Base-by-base conservation (phyloP, 2,888 invertebrate genomes). In the Tenthredo livida region DNA sequence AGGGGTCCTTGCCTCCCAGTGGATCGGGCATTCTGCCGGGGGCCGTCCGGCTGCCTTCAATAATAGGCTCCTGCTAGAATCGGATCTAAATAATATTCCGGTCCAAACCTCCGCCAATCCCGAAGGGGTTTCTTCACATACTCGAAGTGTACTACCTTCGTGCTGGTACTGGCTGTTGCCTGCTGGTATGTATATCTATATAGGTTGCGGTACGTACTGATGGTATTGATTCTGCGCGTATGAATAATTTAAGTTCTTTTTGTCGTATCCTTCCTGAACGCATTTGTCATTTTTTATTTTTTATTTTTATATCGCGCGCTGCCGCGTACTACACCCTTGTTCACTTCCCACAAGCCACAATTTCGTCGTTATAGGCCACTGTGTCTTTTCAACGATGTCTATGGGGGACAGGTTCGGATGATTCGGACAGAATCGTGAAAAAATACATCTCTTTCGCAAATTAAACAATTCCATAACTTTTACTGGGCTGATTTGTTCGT, bases 21-120 rank as follows among this genome's bases (percentile, higher is more conserved):
- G 83, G 83, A 70, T 83, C 61, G 37, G 37, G 47, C 70, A 65
- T 65, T 29, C 50, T 25, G 83, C 43, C 65, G 83, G 10, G 21
- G 80, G 61, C 80, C 37, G 61, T 61, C 61, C 40, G 61, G 58
- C 33, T 83, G 33, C 83, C 67, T 67, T 50, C 83, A 47, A 83
- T 83, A 67, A 83, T 70, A 83, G 65, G 67, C 67, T 83, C 33
- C 67, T 70, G 70, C 17, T 83, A 70, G 83, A 83, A 70, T 83
- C 83, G 67, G 83, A 83, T 83, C 83, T 83, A 50, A 83, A 83
- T 83, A 83, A 83, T 83, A 67, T 83, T 83, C 70, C 83, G 83
- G 25, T 47, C 83, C 67, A 67, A 80, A 83, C 67, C 83, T 47
- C n/a, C 83, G 70, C 25, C 17, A 47, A 83, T 83, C 65, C 83